Base-by-base conservation (phyloP, 1,140 invertebrate genomes). In the Hylaeus volcanicus region DNA sequence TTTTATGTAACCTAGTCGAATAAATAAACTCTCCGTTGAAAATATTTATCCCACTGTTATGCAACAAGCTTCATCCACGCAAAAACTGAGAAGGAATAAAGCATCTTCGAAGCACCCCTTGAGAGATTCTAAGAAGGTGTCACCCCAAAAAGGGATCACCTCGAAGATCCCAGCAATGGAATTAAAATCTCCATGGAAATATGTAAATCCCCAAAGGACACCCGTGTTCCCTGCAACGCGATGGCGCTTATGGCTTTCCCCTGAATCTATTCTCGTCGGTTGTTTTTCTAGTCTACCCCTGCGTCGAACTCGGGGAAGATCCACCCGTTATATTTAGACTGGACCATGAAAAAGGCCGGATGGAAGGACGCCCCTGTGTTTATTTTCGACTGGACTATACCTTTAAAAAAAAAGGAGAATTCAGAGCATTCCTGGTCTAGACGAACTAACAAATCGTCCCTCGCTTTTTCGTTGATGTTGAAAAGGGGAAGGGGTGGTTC, bases 231-330 rank as follows among this genome's bases (percentile, higher is more conserved):
- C 39, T 53, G 74, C 37, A 26, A 2, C 48, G 14, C 39, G 56
- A 48, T 45, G 68, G 73, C 73, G 56, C 63, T 69, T 37, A 45
- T 48, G 43, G 11, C 39, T 76, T 71, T 65, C 75, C 80, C 70
- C 61, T 41, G 45, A 63, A 55, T 72, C 74, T 84, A 84, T 84
- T 84, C 82, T n/a, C 64, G 70, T 79, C 70, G 43, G 41, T 55
- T 82, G 74, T 82, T 84, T 84, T 84, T 84, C 61, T 58, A 77
- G 56, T 58, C 15, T 74, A 72, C 68, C 82, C 80, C 80, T 78
- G 69, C 74, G 6, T 43, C 37, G 69, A 58, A 26, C 37, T 15
- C 8, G 14, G n/a, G 55, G 43, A 53, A 53, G 71, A 4, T 43
- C 43, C 51, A 26, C 26, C 6, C 9, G 48, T 43, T 82, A 73